These are phyloP conservation scores for Polypterus bichir DNA, from an alignment of 2,113 vertebrate genomes.

Conservation along the genomic window DNA sequence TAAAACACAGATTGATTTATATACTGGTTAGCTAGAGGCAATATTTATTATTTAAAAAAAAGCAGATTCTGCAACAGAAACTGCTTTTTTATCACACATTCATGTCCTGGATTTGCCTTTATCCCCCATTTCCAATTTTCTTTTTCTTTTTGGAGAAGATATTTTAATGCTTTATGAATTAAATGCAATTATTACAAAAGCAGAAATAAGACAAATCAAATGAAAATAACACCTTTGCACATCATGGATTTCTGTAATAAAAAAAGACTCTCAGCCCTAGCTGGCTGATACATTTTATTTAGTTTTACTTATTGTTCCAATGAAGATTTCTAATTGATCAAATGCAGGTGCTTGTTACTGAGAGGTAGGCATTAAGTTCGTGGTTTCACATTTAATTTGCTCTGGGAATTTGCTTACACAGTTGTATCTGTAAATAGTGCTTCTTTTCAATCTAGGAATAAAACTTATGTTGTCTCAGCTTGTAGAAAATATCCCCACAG, in stretches of 20 bases:
- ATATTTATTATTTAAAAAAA: too few species aligned
- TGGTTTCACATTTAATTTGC: slow-evolving; percentile 48
- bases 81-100: too few species aligned
- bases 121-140: too few species aligned
- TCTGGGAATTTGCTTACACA: slow-evolving; percentile 38
- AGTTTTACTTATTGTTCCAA: slow-evolving; percentile 41
- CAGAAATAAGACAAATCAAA: slow-evolving; percentile 5
- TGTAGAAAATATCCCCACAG: not conserved
- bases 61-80: too few species aligned
- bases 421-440: slow-evolving; percentile 26
- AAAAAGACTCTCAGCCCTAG: slow-evolving; percentile 24
- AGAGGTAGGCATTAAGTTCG: slow-evolving; percentile 34
- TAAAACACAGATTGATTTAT: too few species aligned
- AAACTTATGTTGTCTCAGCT: not conserved
- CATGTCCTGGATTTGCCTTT: too few species aligned
- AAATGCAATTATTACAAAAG: slow-evolving; percentile 17
- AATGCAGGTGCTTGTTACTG: slow-evolving; percentile 48
- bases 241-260: not conserved
- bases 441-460: slow-evolving; percentile 9
- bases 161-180: slow-evolving; percentile 21
- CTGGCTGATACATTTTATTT: slow-evolving; percentile 31
- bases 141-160: too few species aligned
- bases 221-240: too few species aligned
- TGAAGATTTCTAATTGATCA: slow-evolving; percentile 47
- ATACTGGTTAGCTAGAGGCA: too few species aligned